Conservation (phyloP, 2,888 invertebrate genomes). For the Tanytarsus gracilentus region DNA sequence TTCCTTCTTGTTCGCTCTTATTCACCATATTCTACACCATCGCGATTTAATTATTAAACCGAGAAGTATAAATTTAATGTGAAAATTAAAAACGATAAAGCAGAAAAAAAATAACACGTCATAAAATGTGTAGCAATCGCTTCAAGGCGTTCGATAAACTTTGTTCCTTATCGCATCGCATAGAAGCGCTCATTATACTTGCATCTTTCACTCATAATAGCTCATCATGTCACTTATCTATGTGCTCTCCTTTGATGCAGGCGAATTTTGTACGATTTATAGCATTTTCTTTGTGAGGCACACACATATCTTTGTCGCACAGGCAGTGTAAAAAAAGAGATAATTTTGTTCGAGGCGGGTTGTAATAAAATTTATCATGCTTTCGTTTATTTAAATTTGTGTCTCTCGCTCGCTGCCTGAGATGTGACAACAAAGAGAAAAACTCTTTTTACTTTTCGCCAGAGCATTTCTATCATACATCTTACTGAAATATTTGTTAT, state of each 20-base stretch:
- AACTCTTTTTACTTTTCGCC: background rate
- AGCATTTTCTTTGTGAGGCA: too few relatives aligned
- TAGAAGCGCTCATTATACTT: too few relatives aligned
- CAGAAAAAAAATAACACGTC: conserved; percentile 6
- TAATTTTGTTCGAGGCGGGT: background rate
- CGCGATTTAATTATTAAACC: conserved; percentile 10
- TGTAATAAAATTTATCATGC: conserved; percentile 4
- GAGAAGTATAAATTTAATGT: background rate
- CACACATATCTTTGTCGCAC: background rate
- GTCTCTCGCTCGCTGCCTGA: background rate
- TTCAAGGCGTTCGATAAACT: background rate
- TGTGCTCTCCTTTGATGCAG: too few relatives aligned
- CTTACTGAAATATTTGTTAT: conserved; percentile 22
- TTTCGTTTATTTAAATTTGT: conserved; percentile 27
- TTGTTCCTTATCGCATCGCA: background rate
- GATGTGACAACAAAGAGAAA: background rate
- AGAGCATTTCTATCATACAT: conserved; percentile 3
- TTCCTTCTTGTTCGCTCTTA: background rate
- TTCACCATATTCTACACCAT: background rate
- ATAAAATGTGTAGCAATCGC: conserved; percentile 17
- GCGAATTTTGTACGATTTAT: too few relatives aligned
- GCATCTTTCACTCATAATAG: too few relatives aligned
- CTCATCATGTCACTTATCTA: conserved; percentile 21
- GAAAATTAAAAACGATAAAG: conserved; percentile 15
- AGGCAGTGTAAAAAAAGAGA: background rate